Conservation (phyloP, 1,140 invertebrate species). For the Megalopta genalis region DNA sequence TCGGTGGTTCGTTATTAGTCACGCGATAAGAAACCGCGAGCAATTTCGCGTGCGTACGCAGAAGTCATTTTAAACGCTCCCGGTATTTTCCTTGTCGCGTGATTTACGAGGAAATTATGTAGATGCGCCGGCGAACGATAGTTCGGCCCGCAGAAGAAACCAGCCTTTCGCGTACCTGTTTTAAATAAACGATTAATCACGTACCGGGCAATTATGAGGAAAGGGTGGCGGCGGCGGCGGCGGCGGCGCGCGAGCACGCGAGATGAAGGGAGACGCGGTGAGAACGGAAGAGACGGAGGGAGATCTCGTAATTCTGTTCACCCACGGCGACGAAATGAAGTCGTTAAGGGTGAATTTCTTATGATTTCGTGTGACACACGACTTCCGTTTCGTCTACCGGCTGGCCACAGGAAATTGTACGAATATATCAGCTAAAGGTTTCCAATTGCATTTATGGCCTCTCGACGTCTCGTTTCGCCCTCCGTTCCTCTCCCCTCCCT, state of each 20-base stretch:
- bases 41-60: constrained; percentile 34
- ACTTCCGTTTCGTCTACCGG: not conserved
- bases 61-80: constrained; percentile 15
- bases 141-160: constrained; percentile 5
- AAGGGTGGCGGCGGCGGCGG: not conserved
- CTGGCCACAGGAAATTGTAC: constrained; percentile 41
- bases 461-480: constrained; percentile 26
- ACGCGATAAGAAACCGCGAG: constrained; percentile 58
- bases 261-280: not conserved
- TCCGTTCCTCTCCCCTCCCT: not conserved
- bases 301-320: not conserved
- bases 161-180: constrained; percentile 24
- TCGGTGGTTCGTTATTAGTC: constrained; percentile 52
- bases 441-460: constrained; percentile 59
- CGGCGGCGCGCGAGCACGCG: too few relatives aligned
- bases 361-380: constrained; percentile 23
- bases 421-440: constrained; percentile 52
- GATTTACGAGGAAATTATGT: constrained; percentile 46
- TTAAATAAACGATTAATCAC: constrained; percentile 45
- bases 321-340: constrained; percentile 10
- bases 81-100: constrained; percentile 31
- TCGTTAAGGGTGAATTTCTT: not conserved
- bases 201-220: not conserved
- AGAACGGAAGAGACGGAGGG: not conserved
- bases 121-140: constrained; percentile 28